phyloP scores from a whole-genome alignment of 1,140 invertebrate genomes.

The Neuroterus valhalla region DNA sequence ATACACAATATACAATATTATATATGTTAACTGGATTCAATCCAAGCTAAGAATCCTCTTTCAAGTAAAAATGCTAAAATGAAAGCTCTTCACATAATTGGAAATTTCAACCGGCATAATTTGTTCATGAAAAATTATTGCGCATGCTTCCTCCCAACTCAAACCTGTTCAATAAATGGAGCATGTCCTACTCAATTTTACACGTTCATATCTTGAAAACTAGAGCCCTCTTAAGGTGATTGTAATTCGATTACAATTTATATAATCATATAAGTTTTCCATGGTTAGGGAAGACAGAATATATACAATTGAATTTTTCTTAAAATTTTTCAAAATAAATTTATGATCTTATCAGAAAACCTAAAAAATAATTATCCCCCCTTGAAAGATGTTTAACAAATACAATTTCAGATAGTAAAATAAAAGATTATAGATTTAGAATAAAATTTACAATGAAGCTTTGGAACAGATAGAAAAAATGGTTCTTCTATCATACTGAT shows the following conservation, averaged over 20 bases:
- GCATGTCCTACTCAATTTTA: too few relatives aligned
- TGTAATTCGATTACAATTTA: constrained; percentile 1
- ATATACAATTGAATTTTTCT: constrained; percentile 1
- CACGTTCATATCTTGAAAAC: too few relatives aligned
- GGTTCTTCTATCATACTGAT: neutral
- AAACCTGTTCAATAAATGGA: too few relatives aligned
- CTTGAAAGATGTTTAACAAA: neutral
- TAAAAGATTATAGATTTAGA: neutral
- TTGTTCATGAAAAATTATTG: too few relatives aligned
- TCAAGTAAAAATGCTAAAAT: too few relatives aligned
- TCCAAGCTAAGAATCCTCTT: neutral
- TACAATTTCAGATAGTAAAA: neutral
- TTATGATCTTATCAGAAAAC: too few relatives aligned
- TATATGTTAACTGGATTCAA: neutral
- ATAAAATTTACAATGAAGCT: neutral
- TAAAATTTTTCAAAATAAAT: neutral
- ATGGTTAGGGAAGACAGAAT: constrained; percentile 10
- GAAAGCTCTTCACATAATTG: too few relatives aligned
- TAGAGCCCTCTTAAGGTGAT: too few relatives aligned
- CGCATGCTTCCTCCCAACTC: too few relatives aligned
- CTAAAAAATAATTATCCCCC: too few relatives aligned
- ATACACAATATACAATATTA: constrained; percentile 1
- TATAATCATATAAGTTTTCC: neutral
- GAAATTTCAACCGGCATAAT: too few relatives aligned
- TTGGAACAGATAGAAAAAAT: neutral